A percentile compares a stretch with the other conserved stretches of the same genome.
Evolutionary conservation across 2,888 invertebrate genomes (phyloP).

Genomic region (Lottia gigantea): DNA sequence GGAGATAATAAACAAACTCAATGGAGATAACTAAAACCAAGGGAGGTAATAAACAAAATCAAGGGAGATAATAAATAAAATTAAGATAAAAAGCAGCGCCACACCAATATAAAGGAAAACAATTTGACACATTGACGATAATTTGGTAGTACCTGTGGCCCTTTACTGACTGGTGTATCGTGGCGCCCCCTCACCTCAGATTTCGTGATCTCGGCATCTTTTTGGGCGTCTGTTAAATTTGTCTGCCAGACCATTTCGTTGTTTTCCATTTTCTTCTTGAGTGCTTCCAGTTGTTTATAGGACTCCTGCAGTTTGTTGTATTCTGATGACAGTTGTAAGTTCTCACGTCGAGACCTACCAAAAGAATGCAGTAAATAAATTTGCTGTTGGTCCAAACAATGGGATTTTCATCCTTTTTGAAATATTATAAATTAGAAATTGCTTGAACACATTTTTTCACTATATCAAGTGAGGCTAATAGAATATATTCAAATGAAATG

Average conservation of each 20-base stretch:
- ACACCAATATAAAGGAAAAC: no score
- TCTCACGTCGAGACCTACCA: conserved; percentile 65
- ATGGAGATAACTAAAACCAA: no score
- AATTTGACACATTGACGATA: no score
- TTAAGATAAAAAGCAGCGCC: no score
- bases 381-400: no score
- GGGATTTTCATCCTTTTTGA: no score
- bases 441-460: no score
- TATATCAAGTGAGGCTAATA: no score
- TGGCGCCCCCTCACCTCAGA: conserved; percentile 55
- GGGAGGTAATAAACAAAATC: neutral
- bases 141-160: conserved; percentile 19
- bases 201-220: conserved; percentile 59
- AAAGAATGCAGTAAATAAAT: no score
- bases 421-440: no score
- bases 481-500: no score
- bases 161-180: conserved; percentile 24
- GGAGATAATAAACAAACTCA: no score
- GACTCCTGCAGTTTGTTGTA: conserved; percentile 66
- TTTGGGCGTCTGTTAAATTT: conserved; percentile 66
- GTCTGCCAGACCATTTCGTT: conserved; percentile 59
- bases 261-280: conserved; percentile 65
- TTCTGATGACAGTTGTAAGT: conserved; percentile 63
- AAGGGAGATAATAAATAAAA: neutral
- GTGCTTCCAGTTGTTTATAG: conserved; percentile 62